These are phyloP conservation scores for Nasua narica DNA, from an alignment of 2,797 vertebrate genomes.

Conservation along the genomic window DNA sequence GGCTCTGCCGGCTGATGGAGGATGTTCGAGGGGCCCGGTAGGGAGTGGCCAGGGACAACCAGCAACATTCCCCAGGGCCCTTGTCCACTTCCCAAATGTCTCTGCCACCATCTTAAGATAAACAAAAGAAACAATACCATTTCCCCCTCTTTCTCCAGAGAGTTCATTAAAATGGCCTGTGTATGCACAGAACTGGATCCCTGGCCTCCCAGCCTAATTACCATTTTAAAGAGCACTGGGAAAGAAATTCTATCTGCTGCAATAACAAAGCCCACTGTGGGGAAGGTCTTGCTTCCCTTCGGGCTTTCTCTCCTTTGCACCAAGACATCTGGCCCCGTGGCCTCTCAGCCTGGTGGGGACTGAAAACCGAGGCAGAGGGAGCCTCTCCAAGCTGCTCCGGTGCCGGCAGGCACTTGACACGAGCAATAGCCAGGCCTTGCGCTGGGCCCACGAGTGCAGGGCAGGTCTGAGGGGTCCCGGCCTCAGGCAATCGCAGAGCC, in stretches of 20 bases:
- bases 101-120: background rate
- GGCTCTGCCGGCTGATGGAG: background rate
- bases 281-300: background rate
- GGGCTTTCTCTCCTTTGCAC: background rate
- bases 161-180: constrained; percentile 12
- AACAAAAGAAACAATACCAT: background rate
- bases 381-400: background rate
- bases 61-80: background rate
- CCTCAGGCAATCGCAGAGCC: background rate
- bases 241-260: background rate
- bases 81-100: background rate
- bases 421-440: background rate
- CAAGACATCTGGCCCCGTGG: background rate
- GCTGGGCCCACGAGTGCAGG: background rate
- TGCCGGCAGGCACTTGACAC: background rate
- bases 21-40: background rate
- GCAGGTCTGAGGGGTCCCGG: background rate
- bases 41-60: background rate
- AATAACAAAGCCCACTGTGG: background rate
- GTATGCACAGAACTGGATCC: background rate
- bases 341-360: background rate
- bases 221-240: background rate
- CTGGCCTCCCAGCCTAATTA: background rate
- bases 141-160: constrained; percentile 14
- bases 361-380: background rate